Base-by-base conservation (phyloP, 2,797 vertebrate species). In the Gymnothorax javanicus region DNA sequence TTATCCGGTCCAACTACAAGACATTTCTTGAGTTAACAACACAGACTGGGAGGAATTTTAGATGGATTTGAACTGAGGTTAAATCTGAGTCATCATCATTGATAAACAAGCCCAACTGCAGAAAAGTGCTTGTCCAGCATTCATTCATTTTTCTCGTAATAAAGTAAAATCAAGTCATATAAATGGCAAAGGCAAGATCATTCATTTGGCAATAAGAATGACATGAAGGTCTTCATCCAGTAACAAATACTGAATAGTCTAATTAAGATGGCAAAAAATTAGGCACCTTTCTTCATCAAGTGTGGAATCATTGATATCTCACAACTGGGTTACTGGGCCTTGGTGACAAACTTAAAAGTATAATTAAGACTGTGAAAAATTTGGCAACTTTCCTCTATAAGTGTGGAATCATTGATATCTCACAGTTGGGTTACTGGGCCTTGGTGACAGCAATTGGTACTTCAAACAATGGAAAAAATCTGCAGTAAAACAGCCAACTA, bases 1-100 rank as follows among this genome's bases (percentile, higher is more conserved):
- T 77, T 62, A 6, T 86, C 85, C 50, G 85, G 85, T 86, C 85
- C 85, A 86, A 60, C 85, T 86, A 81, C 25, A 86, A 85, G 50
- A 85, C 84, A 85, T 73, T 27, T 0, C 8, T 17, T 4, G 15
- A 58, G 83, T 58, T 64, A 84, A 50, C 8, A n/a, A 2, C 56
- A 54, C 20, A 79, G 3, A 67, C n/a, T 13, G 67, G 67, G 0
- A 43, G 20, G 62, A 43, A 33, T 67, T n/a, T 67, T 20, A 75
- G 73, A 75, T 17, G 13, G 43, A 75, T 43, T 17, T 33, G 27
- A 75, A 43, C 33, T 75, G 33, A 75, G 13, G 73, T 43, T 15
- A 75, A 75, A 75, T 73, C 9, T 73, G 69, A 33, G 8, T 73
- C 27, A 50, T 50, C 73, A 50, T 50, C 2, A 50, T 6, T 50